Evolutionary conservation across 2,888 invertebrate genomes (phyloP).

Genomic region (Andrena bicolor): DNA sequence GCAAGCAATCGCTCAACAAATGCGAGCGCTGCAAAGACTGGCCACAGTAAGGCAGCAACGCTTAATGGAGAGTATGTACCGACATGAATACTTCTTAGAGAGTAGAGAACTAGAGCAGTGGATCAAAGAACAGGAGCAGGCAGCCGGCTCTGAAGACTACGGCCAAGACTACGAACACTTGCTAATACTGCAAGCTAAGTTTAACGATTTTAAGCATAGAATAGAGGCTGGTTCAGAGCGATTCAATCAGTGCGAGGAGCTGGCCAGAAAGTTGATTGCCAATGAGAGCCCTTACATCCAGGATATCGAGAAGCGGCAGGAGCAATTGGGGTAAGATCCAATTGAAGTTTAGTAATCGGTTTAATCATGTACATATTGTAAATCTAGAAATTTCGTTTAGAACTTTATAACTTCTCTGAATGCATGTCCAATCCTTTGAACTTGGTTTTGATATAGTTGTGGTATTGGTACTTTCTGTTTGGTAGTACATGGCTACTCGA

Average conservation of each 20-base stretch:
- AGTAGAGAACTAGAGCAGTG: conserved; percentile 96
- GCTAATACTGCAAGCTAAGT: conserved; percentile 93
- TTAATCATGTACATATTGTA: not conserved
- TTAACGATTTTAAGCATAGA: conserved; percentile 96
- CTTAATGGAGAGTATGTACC: conserved; percentile 95
- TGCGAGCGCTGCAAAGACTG: conserved; percentile 92
- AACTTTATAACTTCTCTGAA: conserved; percentile 9
- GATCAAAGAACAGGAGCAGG: conserved; percentile 96
- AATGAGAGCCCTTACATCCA: conserved; percentile 94
- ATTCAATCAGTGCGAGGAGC: conserved; percentile 95
- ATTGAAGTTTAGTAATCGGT: not conserved
- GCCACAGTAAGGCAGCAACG: conserved; percentile 93
- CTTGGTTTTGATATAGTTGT: not conserved
- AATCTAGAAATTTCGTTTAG: not conserved
- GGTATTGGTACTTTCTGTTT: conserved; percentile 13
- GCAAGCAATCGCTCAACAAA: conserved; percentile 91
- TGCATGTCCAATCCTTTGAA: conserved; percentile 36
- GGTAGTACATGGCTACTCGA: conserved; percentile 21
- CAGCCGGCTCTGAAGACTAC: conserved; percentile 96
- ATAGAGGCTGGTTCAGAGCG: conserved; percentile 96
- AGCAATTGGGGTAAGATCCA: conserved; percentile 91
- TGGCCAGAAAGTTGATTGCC: conserved; percentile 94
- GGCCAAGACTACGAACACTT: conserved; percentile 97
- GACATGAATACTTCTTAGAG: conserved; percentile 96
- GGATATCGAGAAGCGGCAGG: conserved; percentile 94